phyloP scores from a whole-genome alignment of 2,797 vertebrate genomes.

The Anguilla marmorata region DNA sequence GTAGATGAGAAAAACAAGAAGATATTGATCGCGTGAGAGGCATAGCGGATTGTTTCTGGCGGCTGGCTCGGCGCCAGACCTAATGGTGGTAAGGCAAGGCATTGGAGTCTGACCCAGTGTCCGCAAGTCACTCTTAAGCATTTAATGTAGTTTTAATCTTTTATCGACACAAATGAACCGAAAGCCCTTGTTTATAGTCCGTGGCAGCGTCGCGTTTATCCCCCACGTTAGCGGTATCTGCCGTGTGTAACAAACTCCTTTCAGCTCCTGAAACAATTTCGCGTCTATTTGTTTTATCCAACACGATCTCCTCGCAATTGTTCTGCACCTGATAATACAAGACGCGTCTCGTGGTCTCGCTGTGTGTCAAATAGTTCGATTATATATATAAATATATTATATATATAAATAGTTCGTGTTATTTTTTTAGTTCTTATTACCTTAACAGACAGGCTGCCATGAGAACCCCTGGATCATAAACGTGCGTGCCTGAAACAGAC shows the following conservation, averaged over 20 bases:
- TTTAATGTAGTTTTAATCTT: slow-evolving; percentile 15
- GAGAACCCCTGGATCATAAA: not conserved
- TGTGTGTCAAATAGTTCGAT: not conserved
- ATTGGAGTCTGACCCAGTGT: not conserved
- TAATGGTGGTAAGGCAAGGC: not conserved
- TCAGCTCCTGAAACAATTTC: not conserved
- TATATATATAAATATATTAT: too few relatives aligned
- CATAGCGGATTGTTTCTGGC: not conserved
- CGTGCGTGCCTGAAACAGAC: not conserved
- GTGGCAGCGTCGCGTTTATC: not conserved
- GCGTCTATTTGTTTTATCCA: not conserved
- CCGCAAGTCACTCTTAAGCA: not conserved
- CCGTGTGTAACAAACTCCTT: not conserved
- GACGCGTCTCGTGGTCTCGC: not conserved
- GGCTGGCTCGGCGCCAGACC: not conserved
- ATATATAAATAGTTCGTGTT: too few relatives aligned
- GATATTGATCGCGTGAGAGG: not conserved
- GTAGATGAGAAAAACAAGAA: not conserved
- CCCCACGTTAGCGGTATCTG: not conserved
- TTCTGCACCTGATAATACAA: not conserved
- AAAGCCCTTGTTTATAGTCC: not conserved
- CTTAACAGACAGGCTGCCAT: not conserved
- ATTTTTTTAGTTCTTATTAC: not conserved
- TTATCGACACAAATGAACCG: slow-evolving; percentile 6
- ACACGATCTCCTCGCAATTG: not conserved